Percentiles rank a stretch among this genome's conserved stretches.
phyloP scores from a whole-genome alignment of 2,888 invertebrate genomes.

The Cenopis cana region DNA sequence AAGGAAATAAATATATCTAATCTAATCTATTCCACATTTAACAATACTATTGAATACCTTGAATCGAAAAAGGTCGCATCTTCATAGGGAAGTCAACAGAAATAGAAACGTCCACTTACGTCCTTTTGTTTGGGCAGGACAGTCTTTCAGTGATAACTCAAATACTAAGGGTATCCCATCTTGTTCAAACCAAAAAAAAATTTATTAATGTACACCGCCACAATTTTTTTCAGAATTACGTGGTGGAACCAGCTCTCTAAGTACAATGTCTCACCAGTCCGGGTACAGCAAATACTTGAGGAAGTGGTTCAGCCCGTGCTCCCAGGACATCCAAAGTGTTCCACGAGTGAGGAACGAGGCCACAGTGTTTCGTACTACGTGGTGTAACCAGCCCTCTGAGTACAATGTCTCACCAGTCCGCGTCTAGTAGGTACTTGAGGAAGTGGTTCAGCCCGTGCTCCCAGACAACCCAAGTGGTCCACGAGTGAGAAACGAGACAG shows the following conservation, averaged over 20 bases:
- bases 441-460: conserved; percentile 88
- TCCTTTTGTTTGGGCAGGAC: too few species aligned
- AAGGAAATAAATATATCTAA: too few species aligned
- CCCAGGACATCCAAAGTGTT: conserved; percentile 89
- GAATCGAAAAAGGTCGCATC: too few species aligned
- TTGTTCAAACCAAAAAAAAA: too few species aligned
- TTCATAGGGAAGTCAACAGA: too few species aligned
- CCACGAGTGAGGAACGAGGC: conserved; percentile 90
- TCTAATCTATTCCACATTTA: too few species aligned
- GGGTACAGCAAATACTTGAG: conserved; percentile 89
- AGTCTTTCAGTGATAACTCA: too few species aligned
- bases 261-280: conserved; percentile 82
- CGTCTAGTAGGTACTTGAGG: conserved; percentile 88
- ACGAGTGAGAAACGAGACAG: conserved; percentile 89
- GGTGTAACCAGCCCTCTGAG: conserved; percentile 90
- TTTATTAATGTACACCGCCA: too few species aligned
- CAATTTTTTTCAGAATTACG: conserved; percentile 88
- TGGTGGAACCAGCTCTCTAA: conserved; percentile 90
- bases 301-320: conserved; percentile 88
- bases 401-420: conserved; percentile 84
- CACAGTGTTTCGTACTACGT: conserved; percentile 88
- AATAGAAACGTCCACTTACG: too few species aligned
- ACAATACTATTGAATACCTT: too few species aligned
- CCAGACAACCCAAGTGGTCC: conserved; percentile 91
- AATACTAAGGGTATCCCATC: too few species aligned